phyloP scores from a whole-genome alignment of 2,113 vertebrate species.

The Pavo muticus region DNA sequence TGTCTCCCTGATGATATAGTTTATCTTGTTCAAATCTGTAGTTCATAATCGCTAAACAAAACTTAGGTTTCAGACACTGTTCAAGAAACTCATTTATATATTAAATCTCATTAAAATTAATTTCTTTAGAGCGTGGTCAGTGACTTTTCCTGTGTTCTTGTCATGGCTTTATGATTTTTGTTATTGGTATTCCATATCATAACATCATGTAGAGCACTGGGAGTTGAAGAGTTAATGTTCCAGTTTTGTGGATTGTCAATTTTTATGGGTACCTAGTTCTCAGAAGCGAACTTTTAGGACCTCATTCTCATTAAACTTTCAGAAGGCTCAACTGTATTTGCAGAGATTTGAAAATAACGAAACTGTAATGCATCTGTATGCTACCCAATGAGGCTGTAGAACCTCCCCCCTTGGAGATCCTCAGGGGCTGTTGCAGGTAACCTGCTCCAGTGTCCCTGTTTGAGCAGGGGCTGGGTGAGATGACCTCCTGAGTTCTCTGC shows the following conservation, averaged over 20 bases:
- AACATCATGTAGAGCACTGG: too few relatives aligned
- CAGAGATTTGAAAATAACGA: not conserved
- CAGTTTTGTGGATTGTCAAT: too few relatives aligned
- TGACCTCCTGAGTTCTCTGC: not conserved
- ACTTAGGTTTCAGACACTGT: not conserved
- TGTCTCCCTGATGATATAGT: not conserved
- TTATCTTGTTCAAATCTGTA: not conserved
- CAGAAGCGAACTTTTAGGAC: not conserved
- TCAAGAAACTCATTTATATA: not conserved
- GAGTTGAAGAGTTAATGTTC: too few relatives aligned
- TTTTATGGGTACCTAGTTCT: not conserved
- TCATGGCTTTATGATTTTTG: too few relatives aligned
- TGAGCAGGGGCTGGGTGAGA: not conserved
- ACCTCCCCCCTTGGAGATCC: not conserved
- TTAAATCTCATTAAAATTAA: not conserved
- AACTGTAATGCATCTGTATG: not conserved
- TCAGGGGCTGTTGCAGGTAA: not conserved
- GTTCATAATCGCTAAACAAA: not conserved
- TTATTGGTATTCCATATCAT: too few relatives aligned
- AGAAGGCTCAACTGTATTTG: not conserved
- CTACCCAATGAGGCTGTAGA: not conserved
- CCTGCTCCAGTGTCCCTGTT: not conserved
- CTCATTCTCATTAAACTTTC: not conserved
- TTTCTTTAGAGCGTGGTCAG: not conserved
- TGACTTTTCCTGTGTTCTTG: not conserved